Conservation (phyloP, 2,797 vertebrate species). For the Aldrovandia affinis region DNA sequence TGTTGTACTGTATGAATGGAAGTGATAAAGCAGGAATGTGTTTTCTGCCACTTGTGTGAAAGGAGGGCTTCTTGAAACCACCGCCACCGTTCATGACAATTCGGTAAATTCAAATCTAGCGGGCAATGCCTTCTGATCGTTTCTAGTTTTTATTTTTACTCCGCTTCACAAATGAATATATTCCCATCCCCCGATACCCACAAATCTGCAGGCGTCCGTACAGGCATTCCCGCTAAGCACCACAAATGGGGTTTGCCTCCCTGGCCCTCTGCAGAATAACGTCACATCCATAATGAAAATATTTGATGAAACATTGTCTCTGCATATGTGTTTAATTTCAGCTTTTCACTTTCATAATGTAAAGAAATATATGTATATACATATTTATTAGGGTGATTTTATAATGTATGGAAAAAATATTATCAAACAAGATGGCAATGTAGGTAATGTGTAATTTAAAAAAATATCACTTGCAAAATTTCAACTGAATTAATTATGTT, state of each 20-base stretch:
- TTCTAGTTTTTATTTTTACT: background rate
- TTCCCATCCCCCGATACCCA: background rate
- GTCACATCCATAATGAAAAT: background rate
- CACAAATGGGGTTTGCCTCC: background rate
- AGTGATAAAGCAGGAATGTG: conserved; percentile 39
- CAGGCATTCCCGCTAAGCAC: background rate
- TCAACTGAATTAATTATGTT: no score
- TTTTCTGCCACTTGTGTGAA: conserved; percentile 52
- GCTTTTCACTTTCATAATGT: background rate
- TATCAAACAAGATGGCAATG: no score
- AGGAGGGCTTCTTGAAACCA: conserved; percentile 42
- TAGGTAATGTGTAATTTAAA: no score
- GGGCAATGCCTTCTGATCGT: background rate
- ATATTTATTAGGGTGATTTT: no score
- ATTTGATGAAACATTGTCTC: background rate
- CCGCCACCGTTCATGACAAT: background rate
- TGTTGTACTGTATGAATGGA: conserved; percentile 66
- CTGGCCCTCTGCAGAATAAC: background rate
- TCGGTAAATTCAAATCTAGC: background rate
- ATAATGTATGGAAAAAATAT: no score
- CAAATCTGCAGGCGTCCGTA: background rate
- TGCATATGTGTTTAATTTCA: background rate
- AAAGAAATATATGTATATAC: no score
- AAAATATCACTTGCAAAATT: no score
- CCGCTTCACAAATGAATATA: background rate